Base-by-base conservation (phyloP, 2,888 invertebrate genomes). In the Lepetodrilus schrolli region DNA sequence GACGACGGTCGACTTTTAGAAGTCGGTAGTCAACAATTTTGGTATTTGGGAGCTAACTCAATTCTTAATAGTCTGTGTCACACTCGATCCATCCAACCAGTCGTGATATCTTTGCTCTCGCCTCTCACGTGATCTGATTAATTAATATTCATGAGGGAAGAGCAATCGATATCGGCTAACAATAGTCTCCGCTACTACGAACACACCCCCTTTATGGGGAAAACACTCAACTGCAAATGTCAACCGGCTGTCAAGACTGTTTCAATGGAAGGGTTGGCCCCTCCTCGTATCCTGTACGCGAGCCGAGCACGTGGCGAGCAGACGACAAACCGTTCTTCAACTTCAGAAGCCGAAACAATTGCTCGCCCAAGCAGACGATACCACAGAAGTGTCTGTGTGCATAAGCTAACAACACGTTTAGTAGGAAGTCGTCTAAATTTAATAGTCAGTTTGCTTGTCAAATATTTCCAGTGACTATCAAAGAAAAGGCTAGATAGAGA, bases 41-140 rank as follows among this genome's bases (percentile, higher is more conserved):
- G 68, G 43, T 43, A 43, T 68, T 68, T 68, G 43, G 30, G 26
- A 21, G 68, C 38, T 38, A 47, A 68, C 68, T 47, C 68, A 68
- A 68, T 68, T 68, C 68, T 68, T 68, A 68, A 68, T 68, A 68
- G 68, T 47, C 68, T 21, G 47, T 68, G 68, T 68, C 68, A 68
- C 17, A 13, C 68, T 47, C 43, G 21, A 21, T 68, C 47, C 68
- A 47, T 68, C 68, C 68, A 68, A 68, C 68, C 68, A 47, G 26
- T 47, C 47, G 47, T 20, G 68, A 38, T 68, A 68, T 68, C 68
- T 38, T n/a, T 68, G 47, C 43, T 68, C 47, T 47, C 26, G 47
- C 43, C 13, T 21, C 26, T 68, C 68, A 68, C 68, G 68, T 68
- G 68, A 68, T 26, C 47, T 30, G 26, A 68, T 68, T 68, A 68